A percentile compares a stretch with the other conserved stretches of the same genome.
Conservation (phyloP, 2,113 vertebrate genomes). For the Atrichornis clamosus region DNA sequence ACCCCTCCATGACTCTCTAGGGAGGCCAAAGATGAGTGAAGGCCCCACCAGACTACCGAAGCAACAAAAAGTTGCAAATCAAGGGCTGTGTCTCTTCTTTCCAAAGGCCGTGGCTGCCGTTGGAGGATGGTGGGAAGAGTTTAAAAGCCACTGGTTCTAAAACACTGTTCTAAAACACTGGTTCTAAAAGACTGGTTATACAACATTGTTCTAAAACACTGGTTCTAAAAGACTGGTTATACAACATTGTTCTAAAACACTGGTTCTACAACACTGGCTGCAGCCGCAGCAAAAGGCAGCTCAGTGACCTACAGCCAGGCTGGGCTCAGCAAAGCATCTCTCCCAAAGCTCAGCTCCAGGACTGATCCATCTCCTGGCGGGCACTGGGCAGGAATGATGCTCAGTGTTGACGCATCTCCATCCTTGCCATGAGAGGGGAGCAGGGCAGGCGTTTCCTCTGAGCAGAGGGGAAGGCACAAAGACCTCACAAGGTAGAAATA, state of each 20-base stretch:
- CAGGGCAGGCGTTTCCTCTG: not conserved
- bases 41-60: not conserved
- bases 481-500: not conserved
- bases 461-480: not conserved
- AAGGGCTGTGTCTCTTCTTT: not conserved
- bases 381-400: not conserved
- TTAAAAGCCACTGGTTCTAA: not conserved
- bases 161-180: too few species aligned
- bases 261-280: not conserved
- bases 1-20: not conserved
- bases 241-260: too few species aligned
- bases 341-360: not conserved
- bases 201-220: too few species aligned
- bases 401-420: not conserved
- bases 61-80: not conserved
- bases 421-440: not conserved
- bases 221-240: too few species aligned
- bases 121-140: not conserved
- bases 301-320: not conserved
- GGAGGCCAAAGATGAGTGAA: not conserved
- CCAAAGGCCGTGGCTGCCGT: fast-evolving
- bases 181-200: too few species aligned
- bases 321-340: not conserved
- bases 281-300: not conserved
- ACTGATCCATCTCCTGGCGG: not conserved